Base-by-base conservation (phyloP, 2,113 vertebrate species). In the Jaculus jaculus region DNA sequence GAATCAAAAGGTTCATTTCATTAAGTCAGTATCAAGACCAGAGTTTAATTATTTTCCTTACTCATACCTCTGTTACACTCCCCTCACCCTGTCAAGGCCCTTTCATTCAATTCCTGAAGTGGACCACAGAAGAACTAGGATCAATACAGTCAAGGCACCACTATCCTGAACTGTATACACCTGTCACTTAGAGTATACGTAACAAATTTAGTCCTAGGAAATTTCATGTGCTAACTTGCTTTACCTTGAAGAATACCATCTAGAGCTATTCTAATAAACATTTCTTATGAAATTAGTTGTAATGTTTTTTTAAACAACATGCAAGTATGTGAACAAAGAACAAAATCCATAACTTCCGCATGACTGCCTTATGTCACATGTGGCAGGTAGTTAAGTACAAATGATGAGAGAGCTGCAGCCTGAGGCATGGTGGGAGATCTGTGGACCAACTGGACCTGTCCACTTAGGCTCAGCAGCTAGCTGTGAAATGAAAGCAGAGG, bases 401-500 rank as follows among this genome's bases (percentile, higher is more conserved):
- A 63, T 0, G 1, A 82, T 61, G 32, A 10, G 83, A 10, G 83
- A 15, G 13, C 58, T 66, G 26, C 81, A 74, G 21, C 58, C 54
- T 89, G 63, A 66, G 61, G 71, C 84, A 34, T 84, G 32, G 93
- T 94, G 84, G 92, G 73, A 79, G 32, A 79, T 63, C 79, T 91
- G 61, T 42, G 94, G 60, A 92, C 93, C 95, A 88, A 87, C 74
- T 82, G 79, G 87, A 32, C 90, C 96, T 97, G 93, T 87, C 97
- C 77, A 96, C 92, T 94, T 82, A 88, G 89, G 88, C 94, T 95
- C 47, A 30, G 51, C 34, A 51, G 86, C 92, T 93, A 94, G 85
- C 93, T 93, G 78, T 95, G 94, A 95, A 95, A 80, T 96, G 91
- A 95, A 97, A 96, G 84, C 74, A 83, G 86, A 95, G 96, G 72